phyloP scores from a whole-genome alignment of 64 coral and sea anemone species.

The Montipora foliosa region DNA sequence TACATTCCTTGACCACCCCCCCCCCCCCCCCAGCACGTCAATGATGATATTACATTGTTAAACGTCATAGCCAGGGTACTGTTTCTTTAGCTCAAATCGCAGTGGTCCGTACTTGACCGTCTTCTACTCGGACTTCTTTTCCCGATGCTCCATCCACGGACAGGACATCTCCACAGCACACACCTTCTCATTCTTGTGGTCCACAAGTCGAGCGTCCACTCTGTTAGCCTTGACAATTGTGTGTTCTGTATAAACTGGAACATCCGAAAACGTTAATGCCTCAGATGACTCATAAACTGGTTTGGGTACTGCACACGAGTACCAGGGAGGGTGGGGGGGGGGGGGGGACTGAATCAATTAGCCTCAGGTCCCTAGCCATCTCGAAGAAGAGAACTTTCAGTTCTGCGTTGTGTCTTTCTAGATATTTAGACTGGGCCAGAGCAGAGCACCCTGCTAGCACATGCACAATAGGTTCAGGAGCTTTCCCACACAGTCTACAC shows the following conservation, averaged over 20 bases:
- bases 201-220: conserved; percentile 41
- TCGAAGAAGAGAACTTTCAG: conserved; percentile 32
- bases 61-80: conserved; percentile 25
- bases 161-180: neutral
- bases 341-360: neutral
- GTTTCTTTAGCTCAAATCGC: conserved; percentile 42
- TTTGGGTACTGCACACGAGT: conserved; percentile 13
- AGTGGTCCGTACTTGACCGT: neutral
- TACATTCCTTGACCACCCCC: conserved; percentile 18
- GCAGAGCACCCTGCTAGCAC: conserved; percentile 20
- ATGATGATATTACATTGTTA: conserved; percentile 60
- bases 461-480: neutral
- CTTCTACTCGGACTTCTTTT: conserved; percentile 13
- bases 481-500: conserved; percentile 27
- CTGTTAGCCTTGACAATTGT: conserved; percentile 44
- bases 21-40: conserved; percentile 1
- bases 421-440: conserved; percentile 32
- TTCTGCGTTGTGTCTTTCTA: conserved; percentile 2
- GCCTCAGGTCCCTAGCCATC: neutral
- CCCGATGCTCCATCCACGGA: neutral
- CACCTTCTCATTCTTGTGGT: conserved; percentile 36
- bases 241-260: conserved; percentile 4
- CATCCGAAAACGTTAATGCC: neutral
- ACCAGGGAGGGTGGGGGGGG: too few relatives aligned
- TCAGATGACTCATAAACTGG: conserved; percentile 5